Percentiles rank a stretch among this genome's conserved stretches.
phyloP scores from a whole-genome alignment of 1,140 invertebrate species.

The Antheraea mylitta region DNA sequence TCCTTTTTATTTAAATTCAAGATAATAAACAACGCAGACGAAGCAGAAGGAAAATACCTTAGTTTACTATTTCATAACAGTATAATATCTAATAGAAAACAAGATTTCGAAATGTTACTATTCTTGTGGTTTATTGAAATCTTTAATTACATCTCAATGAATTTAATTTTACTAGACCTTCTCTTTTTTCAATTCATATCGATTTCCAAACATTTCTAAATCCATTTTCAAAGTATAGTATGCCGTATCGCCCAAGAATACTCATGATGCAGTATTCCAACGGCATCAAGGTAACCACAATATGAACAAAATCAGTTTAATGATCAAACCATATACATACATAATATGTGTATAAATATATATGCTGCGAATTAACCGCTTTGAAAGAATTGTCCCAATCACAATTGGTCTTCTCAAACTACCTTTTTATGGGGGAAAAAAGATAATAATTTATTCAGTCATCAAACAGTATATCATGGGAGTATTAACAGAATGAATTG shows the following conservation, averaged over 20 bases:
- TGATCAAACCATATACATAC: slow-evolving; percentile 12
- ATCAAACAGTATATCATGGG: no score
- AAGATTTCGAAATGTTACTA: no score
- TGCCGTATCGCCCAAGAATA: slow-evolving; percentile 48
- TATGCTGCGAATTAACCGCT: slow-evolving; percentile 13
- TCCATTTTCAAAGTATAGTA: slow-evolving; percentile 15
- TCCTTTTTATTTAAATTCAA: no score
- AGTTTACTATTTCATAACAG: no score
- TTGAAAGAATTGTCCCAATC: slow-evolving; percentile 4
- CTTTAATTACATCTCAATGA: neutral
- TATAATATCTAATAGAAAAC: no score
- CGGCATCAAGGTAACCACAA: slow-evolving; percentile 52
- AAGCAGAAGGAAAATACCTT: no score
- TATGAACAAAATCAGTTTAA: slow-evolving; percentile 18
- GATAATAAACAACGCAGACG: no score
- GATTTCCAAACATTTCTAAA: neutral
- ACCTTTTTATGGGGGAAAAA: no score
- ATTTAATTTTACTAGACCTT: neutral
- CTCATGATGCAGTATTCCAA: slow-evolving; percentile 64
- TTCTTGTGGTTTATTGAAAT: neutral
- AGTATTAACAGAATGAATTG: no score
- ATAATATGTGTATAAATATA: slow-evolving; percentile 5
- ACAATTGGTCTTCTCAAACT: neutral
- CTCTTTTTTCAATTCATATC: slow-evolving; percentile 1
- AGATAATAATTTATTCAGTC: no score